Evolutionary conservation across 2,797 vertebrate species (phyloP).

Genomic region (Falco berigora): DNA sequence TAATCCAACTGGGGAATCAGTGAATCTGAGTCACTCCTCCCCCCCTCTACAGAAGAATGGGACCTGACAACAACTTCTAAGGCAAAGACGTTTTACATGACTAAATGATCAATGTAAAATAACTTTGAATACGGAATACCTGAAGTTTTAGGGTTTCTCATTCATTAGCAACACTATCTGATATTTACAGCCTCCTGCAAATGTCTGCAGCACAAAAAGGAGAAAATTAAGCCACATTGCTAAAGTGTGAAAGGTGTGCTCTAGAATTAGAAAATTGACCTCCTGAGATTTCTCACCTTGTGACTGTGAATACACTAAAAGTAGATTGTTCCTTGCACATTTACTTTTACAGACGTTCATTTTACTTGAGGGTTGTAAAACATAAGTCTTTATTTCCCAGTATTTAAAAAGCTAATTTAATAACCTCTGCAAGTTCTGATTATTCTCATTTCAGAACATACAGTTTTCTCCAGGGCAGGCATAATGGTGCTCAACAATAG

Average conservation of each 20-base stretch:
- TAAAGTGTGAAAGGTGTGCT: not conserved
- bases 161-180: not conserved
- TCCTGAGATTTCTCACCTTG: not conserved
- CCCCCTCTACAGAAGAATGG: too few species aligned
- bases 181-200: not conserved
- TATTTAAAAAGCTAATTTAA: not conserved
- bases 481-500: not conserved
- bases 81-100: not conserved
- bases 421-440: not conserved
- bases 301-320: not conserved
- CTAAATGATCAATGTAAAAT: not conserved
- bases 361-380: not conserved
- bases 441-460: not conserved
- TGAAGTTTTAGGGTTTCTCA: not conserved
- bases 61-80: not conserved
- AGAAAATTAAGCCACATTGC: not conserved
- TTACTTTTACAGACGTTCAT: not conserved
- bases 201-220: not conserved
- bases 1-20: too few species aligned
- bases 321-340: not conserved
- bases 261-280: not conserved
- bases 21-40: too few species aligned
- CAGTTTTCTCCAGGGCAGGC: not conserved
- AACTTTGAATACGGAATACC: not conserved
- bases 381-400: not conserved